Evolutionary conservation across 2,888 invertebrate species (phyloP).

Genomic region (Arge pagana): DNA sequence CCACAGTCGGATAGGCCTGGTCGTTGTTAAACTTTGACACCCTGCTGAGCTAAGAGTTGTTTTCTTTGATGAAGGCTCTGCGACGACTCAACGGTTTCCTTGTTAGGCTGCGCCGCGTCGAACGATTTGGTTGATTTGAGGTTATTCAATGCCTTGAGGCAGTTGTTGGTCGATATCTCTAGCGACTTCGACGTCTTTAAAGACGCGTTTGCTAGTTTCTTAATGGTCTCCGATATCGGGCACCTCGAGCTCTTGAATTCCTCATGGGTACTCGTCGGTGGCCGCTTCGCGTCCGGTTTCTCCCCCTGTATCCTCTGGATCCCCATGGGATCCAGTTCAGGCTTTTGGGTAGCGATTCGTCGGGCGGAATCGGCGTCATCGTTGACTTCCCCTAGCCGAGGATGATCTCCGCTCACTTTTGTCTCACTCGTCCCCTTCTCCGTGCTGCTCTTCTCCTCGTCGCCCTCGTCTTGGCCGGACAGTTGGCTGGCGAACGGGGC

Average conservation of each 20-base stretch:
- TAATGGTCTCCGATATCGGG: conserved; percentile 55
- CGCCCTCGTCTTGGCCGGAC: conserved; percentile 23
- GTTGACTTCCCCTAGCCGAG: conserved; percentile 17
- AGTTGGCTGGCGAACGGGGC: conserved; percentile 31
- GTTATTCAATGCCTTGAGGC: conserved; percentile 44
- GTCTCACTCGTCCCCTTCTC: conserved; percentile 19
- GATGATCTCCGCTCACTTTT: conserved; percentile 11
- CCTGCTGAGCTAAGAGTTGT: conserved; percentile 52
- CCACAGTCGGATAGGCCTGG: no score
- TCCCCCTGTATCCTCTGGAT: conserved; percentile 16
- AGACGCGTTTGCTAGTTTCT: conserved; percentile 52
- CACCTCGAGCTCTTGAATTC: conserved; percentile 37
- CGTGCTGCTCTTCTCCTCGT: conserved; percentile 6
- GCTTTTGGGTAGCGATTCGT: background rate
- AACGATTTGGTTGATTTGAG: conserved; percentile 44
- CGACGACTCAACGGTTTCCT: conserved; percentile 46
- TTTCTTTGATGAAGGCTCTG: conserved; percentile 54
- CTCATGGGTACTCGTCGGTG: conserved; percentile 6
- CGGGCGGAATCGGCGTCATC: conserved; percentile 7
- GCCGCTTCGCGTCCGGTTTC: conserved; percentile 17
- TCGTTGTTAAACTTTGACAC: conserved; percentile 52
- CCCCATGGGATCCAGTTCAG: conserved; percentile 22
- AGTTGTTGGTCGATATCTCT: conserved; percentile 45
- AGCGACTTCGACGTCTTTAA: conserved; percentile 48
- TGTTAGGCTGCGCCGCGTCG: conserved; percentile 39